Conservation (phyloP, 2,888 invertebrate species). For the Rhabditoides inermis region DNA sequence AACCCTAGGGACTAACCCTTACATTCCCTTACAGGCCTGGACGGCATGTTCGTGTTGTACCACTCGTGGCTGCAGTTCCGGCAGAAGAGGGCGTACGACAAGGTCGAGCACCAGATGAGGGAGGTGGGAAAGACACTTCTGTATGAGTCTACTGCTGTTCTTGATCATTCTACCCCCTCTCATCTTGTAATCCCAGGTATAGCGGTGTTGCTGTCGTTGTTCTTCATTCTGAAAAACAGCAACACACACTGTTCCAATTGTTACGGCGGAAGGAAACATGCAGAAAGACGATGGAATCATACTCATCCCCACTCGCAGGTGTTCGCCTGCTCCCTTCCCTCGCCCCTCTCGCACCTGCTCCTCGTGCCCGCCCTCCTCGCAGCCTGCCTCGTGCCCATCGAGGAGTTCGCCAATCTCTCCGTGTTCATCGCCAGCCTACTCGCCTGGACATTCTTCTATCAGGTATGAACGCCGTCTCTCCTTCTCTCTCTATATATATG, state of each 20-base stretch:
- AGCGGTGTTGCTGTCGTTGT: too few relatives aligned
- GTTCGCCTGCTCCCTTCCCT: slow-evolving; percentile 22
- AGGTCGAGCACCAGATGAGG: slow-evolving; percentile 2
- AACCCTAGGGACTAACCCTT: neutral
- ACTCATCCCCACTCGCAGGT: slow-evolving; percentile 8
- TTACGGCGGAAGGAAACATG: too few relatives aligned
- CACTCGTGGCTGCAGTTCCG: slow-evolving; percentile 5
- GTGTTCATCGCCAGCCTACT: slow-evolving; percentile 17
- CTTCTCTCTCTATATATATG: too few relatives aligned
- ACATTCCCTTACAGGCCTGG: slow-evolving; percentile 2
- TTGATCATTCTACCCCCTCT: too few relatives aligned
- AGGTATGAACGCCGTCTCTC: slow-evolving; percentile 16
- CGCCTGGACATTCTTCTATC: slow-evolving; percentile 12
- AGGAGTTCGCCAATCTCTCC: slow-evolving; percentile 20
- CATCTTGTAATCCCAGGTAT: too few relatives aligned
- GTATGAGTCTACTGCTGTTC: too few relatives aligned
- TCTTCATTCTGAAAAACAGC: neutral
- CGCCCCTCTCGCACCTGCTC: slow-evolving; percentile 14
- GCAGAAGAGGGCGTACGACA: slow-evolving; percentile 1
- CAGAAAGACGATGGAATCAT: too few relatives aligned
- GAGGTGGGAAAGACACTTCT: too few relatives aligned
- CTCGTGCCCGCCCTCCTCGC: slow-evolving; percentile 18
- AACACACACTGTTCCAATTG: neutral
- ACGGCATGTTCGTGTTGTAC: slow-evolving; percentile 4
- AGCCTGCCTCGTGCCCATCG: slow-evolving; percentile 14